Percentiles rank a stretch among this genome's conserved stretches.
Conservation (phyloP, 2,797 vertebrate genomes). For the Myotis myotis region DNA sequence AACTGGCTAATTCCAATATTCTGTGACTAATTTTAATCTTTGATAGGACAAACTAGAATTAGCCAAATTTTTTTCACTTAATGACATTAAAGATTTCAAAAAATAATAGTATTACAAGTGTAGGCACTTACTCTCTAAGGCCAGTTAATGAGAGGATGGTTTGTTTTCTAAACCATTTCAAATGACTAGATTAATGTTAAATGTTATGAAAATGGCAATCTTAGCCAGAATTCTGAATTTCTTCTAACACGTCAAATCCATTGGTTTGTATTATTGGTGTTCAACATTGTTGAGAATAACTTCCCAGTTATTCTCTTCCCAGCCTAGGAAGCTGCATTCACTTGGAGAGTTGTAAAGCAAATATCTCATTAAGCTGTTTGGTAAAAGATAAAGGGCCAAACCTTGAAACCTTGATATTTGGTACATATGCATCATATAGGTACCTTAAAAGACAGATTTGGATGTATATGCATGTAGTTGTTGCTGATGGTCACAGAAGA, state of each 20-base stretch:
- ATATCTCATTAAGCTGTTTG: neutral
- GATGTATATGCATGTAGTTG: neutral
- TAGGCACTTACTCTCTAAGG: neutral
- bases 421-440: neutral
- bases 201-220: neutral
- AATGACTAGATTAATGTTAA: conserved; percentile 13
- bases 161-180: conserved; percentile 27
- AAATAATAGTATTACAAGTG: neutral
- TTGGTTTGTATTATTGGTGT: neutral
- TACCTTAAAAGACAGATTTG: neutral
- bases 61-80: conserved; percentile 31
- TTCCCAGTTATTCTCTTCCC: neutral
- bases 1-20: conserved; percentile 64
- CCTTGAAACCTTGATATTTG: neutral
- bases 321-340: neutral
- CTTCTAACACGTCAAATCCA: neutral
- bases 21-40: conserved; percentile 54
- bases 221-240: conserved; percentile 41
- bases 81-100: neutral
- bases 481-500: neutral
- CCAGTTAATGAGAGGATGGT: neutral
- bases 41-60: conserved; percentile 57
- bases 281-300: neutral
- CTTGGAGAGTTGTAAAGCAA: conserved; percentile 8
- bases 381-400: neutral